phyloP scores from a whole-genome alignment of 92 coral and sea anemone species.

The Diadumene lineata region DNA sequence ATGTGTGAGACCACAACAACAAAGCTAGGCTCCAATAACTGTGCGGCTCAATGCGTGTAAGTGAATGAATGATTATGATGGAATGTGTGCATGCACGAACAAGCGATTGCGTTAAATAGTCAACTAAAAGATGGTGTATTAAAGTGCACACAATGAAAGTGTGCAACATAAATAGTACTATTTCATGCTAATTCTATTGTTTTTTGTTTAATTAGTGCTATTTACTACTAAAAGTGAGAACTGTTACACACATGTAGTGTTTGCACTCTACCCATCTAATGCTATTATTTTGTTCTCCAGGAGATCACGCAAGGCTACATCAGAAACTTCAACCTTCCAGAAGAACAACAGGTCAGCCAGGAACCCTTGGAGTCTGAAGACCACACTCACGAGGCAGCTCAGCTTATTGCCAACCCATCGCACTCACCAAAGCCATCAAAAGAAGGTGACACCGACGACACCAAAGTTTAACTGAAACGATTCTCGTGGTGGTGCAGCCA shows the following conservation, averaged over 20 bases:
- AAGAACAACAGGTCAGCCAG: slow-evolving; percentile 1
- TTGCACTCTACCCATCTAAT: neutral
- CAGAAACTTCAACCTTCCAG: slow-evolving; percentile 23
- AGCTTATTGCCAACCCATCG: slow-evolving; percentile 27
- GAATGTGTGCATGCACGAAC: neutral
- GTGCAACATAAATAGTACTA: too few relatives aligned
- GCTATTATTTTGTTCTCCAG: neutral
- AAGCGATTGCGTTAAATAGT: too few relatives aligned
- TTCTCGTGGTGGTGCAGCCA: neutral
- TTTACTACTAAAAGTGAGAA: too few relatives aligned
- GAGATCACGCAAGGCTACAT: slow-evolving; percentile 30
- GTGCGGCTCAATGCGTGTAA: too few relatives aligned
- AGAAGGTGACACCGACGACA: slow-evolving; percentile 1
- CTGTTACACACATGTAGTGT: too few relatives aligned
- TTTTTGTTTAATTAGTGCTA: too few relatives aligned
- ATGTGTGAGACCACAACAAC: too few relatives aligned
- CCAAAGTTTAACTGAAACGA: slow-evolving; percentile 10
- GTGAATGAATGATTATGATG: neutral
- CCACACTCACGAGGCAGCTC: slow-evolving; percentile 16
- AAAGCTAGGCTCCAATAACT: too few relatives aligned
- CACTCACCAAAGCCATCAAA: slow-evolving; percentile 1
- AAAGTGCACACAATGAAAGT: too few relatives aligned
- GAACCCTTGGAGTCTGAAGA: slow-evolving; percentile 33
- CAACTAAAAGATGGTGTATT: too few relatives aligned
- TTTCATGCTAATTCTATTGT: too few relatives aligned